Evolutionary conservation across 2,888 invertebrate genomes (phyloP).

Genomic region (Cantharis rustica): DNA sequence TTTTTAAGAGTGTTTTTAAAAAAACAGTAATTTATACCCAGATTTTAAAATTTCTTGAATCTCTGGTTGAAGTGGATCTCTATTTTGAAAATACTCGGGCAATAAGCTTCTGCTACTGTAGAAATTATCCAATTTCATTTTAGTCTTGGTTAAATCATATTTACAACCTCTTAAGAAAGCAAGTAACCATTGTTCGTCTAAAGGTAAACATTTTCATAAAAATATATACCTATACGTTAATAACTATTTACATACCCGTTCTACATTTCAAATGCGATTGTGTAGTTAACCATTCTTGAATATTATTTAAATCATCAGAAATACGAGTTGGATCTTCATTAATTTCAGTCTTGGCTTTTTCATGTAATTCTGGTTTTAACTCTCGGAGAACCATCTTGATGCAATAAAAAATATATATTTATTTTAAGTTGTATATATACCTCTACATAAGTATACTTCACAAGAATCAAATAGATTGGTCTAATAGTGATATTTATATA

Average conservation of each 20-base stretch:
- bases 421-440: too few relatives aligned
- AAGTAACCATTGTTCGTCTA: constrained; percentile 61
- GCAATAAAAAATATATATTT: not conserved
- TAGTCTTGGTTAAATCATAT: constrained; percentile 61
- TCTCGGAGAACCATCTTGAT: constrained; percentile 11
- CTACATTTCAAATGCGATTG: constrained; percentile 63
- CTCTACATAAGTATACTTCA: too few relatives aligned
- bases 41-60: constrained; percentile 46
- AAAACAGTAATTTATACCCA: constrained; percentile 52
- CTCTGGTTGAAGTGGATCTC: constrained; percentile 54
- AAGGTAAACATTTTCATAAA: not conserved
- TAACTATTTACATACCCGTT: constrained; percentile 56
- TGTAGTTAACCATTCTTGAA: constrained; percentile 63
- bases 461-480: not conserved
- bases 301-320: constrained; percentile 57
- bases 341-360: constrained; percentile 59
- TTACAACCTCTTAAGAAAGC: constrained; percentile 62
- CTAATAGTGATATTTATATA: too few relatives aligned
- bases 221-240: not conserved
- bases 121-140: constrained; percentile 63
- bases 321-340: constrained; percentile 60
- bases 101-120: constrained; percentile 62
- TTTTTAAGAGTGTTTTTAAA: not conserved
- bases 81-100: constrained; percentile 62
- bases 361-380: constrained; percentile 56